Percentiles rank a stretch among this genome's conserved stretches.
Conservation (phyloP, 2,797 vertebrate genomes). For the Coracias cyanogaster region DNA sequence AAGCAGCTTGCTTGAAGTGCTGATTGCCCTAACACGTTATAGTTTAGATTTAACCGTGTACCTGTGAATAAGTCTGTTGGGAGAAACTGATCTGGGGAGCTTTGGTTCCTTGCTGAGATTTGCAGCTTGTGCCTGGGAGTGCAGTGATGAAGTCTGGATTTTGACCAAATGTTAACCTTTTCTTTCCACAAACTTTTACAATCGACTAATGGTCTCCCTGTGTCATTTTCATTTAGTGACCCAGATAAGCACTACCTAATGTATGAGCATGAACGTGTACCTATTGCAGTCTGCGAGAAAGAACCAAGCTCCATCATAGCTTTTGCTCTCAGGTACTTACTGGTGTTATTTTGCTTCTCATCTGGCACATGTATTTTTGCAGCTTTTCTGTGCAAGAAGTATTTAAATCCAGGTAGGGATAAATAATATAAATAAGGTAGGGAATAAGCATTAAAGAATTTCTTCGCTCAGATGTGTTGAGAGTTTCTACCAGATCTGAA, state of each 20-base stretch:
- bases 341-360: background rate
- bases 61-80: background rate
- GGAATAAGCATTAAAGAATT: background rate
- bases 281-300: conserved; percentile 96
- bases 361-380: background rate
- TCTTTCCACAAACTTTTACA: background rate
- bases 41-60: background rate
- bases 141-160: conserved; percentile 19
- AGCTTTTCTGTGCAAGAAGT: background rate
- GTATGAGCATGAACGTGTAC: conserved; percentile 96
- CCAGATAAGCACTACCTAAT: conserved; percentile 99
- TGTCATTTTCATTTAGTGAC: conserved; percentile 82
- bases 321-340: conserved; percentile 97
- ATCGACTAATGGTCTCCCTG: background rate
- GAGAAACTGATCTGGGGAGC: background rate
- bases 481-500: background rate
- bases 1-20: conserved; percentile 26
- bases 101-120: background rate
- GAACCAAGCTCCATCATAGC: conserved; percentile 99
- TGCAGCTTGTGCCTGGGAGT: conserved; percentile 32
- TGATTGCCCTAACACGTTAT: background rate
- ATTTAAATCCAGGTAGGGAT: background rate
- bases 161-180: background rate
- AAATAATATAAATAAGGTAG: background rate
- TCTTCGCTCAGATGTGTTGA: background rate